phyloP scores from a whole-genome alignment of 2,888 invertebrate genomes.

The Protonemura montana region DNA sequence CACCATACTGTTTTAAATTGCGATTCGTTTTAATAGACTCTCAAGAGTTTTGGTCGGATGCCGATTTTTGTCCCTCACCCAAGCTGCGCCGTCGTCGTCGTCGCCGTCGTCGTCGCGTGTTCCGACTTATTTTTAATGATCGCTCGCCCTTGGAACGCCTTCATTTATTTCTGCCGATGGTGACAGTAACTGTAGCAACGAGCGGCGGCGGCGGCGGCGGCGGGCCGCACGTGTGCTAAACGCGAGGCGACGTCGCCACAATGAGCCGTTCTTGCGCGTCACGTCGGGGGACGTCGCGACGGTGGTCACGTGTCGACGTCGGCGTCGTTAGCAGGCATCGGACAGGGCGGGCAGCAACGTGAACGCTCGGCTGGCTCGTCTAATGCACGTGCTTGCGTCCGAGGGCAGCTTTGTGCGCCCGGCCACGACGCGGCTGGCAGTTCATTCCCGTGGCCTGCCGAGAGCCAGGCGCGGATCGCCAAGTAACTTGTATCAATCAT shows the following conservation, averaged over 20 bases:
- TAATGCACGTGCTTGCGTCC: slow-evolving; percentile 19
- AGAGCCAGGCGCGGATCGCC: background rate
- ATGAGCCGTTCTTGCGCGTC: background rate
- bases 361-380: background rate
- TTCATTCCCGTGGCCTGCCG: background rate
- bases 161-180: slow-evolving; percentile 23
- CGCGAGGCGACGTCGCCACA: background rate
- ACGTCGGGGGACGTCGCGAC: background rate
- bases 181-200: background rate
- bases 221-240: background rate
- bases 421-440: background rate
- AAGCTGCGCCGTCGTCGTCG: background rate
- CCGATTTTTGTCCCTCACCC: background rate
- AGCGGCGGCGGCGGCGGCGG: background rate
- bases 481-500: slow-evolving; percentile 12
- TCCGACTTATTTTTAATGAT: slow-evolving; percentile 28
- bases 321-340: background rate
- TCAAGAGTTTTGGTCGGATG: background rate
- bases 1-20: background rate
- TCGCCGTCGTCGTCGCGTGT: background rate
- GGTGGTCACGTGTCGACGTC: background rate
- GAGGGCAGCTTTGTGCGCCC: background rate
- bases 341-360: background rate
- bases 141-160: background rate
- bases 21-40: background rate